Evolutionary conservation across 2,113 vertebrate species (phyloP), one percentile per base, ranked within the genome.

Genomic region (Rallus limicola): DNA sequence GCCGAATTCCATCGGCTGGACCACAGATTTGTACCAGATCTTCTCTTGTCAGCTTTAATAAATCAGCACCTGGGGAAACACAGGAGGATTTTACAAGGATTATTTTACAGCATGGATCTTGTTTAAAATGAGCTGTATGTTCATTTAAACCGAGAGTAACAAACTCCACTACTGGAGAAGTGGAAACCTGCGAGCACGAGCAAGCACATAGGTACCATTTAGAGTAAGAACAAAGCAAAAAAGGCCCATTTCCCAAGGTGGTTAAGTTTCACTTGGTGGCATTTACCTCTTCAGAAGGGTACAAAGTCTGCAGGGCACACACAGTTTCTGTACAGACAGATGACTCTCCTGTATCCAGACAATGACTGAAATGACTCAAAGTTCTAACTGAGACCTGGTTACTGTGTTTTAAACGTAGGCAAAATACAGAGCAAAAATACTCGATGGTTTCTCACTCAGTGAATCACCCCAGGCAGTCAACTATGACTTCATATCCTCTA

Each of bases 1-100:
- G 98, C 97, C 99, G 98, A 98, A 99, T 99, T 60, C 99, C 99
- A 95, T 99, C 99, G 48, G 99, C 99, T 29, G 99, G 98, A 92
- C 99, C 99, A 98, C 99, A 99, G 95, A 99, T 99, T 96, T 99
- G 98, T 95, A 99, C 98, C 95, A 99, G 97, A 96, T 99, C 99
- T 81, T 99, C 99, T 95, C 99, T 98, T 83, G 98, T 99, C 97
- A 99, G 97, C 97, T 99, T 99, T 97, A 99, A 94, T 98, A 99
- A 99, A 98, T 99, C 99, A 97, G 99, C 99, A 99, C 99, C 99
- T 99, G 80, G 46, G 95, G 53, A 76, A 70, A 97, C 67, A 72
- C 9, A n/a, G 7, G 20, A 82, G 64, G 13, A 70, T 34, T 78
- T 78, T 50, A 76, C 4, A 1, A 44, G 11, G 2, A 62, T 53